Evolutionary conservation across 1,140 invertebrate genomes (phyloP).

Genomic region (Hypothenemus hampei): DNA sequence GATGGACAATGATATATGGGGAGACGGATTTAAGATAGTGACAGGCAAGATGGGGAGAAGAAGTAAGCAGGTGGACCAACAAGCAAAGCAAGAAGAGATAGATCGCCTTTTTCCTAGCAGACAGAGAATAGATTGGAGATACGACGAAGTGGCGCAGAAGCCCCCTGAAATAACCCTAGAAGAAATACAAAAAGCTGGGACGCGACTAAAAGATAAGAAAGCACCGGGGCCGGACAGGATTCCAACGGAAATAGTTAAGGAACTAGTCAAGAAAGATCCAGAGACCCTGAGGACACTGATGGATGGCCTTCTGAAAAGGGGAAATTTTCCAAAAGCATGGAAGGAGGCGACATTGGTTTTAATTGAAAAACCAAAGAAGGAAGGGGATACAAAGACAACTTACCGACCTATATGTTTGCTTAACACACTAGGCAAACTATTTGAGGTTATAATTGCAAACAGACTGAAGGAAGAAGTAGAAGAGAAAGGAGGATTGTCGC

Average conservation of each 20-base stretch:
- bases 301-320: neutral
- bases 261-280: neutral
- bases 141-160: no score
- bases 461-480: slow-evolving; percentile 21
- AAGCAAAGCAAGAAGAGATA: no score
- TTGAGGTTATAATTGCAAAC: slow-evolving; percentile 27
- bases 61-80: no score
- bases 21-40: slow-evolving; percentile 34
- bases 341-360: slow-evolving; percentile 1
- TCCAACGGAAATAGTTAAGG: neutral
- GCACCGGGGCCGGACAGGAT: neutral
- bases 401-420: slow-evolving; percentile 34
- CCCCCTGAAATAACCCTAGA: no score
- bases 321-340: slow-evolving; percentile 9
- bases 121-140: no score
- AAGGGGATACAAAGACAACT: neutral
- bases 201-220: neutral
- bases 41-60: slow-evolving; percentile 22
- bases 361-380: neutral
- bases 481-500: slow-evolving; percentile 13
- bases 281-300: neutral
- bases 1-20: slow-evolving; percentile 34
- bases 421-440: slow-evolving; percentile 30
- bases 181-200: neutral
- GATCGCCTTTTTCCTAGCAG: no score